Percentiles rank a stretch among this genome's conserved stretches.
These are phyloP conservation scores for Arvicanthis niloticus DNA, from an alignment of 2,113 vertebrate genomes.

Conservation along the genomic window DNA sequence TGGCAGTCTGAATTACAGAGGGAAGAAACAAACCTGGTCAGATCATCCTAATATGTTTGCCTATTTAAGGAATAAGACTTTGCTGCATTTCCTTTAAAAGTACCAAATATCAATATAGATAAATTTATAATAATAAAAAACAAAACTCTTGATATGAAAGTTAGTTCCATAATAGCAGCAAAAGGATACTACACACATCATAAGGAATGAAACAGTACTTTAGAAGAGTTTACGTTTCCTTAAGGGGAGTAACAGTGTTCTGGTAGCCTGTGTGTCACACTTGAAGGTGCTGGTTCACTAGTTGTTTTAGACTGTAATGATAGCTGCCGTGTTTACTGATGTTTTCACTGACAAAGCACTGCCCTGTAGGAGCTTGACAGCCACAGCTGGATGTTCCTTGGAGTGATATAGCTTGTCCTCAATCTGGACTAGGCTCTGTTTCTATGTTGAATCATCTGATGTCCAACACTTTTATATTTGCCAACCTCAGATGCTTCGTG, in stretches of 20 bases:
- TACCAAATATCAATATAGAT: neutral
- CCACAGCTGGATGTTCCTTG: neutral
- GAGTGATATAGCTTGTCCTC: neutral
- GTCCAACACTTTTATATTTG: neutral
- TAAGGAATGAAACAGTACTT: neutral
- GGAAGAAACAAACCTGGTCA: neutral
- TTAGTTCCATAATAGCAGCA: constrained; percentile 41
- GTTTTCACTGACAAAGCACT: neutral
- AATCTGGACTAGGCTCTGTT: neutral
- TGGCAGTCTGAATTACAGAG: neutral
- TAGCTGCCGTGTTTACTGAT: neutral
- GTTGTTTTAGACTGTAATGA: neutral
- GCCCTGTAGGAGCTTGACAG: neutral
- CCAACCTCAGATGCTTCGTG: neutral
- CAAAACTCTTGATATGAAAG: constrained; percentile 11
- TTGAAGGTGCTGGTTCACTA: constrained; percentile 14
- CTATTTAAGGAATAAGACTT: neutral
- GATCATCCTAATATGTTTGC: neutral
- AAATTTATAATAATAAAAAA: constrained; percentile 12
- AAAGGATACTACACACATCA: neutral
- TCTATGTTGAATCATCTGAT: neutral
- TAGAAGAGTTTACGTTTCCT: neutral
- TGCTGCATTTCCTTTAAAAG: neutral
- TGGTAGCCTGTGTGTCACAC: neutral
- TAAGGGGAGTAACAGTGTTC: neutral